Evolutionary conservation across 2,888 invertebrate genomes (phyloP), one percentile per base, ranked within the genome.

Genomic region (Tenthredo scrophulariae): DNA sequence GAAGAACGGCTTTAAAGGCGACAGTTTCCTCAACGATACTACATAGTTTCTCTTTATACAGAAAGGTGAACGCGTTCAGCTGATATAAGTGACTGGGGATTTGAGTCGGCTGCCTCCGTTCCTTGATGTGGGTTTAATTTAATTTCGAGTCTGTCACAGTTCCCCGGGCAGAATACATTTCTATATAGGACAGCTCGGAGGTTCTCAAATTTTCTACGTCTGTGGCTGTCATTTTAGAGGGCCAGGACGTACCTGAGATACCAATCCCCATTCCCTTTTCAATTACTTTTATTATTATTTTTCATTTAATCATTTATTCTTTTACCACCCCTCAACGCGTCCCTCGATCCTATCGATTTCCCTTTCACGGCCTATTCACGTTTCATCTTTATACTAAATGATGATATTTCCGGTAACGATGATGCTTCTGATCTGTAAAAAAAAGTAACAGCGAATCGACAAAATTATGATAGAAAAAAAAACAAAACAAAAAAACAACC

Each of bases 81-180:
- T 77, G 77, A 77, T 77, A 77, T 77, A 46, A 77, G 77, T 77
- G 46, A 77, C 77, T 50, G 9, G 77, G 77, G 75, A 77, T 77
- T 77, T 77, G 46, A n/a, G 75, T 26, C n/a, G 22, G n/a, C 43
- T 43, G 43, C 54, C 50, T 54, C 77, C 50, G 46, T 77, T 50
- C 40, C 54, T 77, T 77, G 77, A 77, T 50, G 46, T 77, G 77
- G 77, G 77, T 77, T 77, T 29, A 77, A 77, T 77, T 77, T 54
- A 77, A 77, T 77, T 77, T 77, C 77, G 33, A 77, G 29, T 77
- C 77, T 54, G 77, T 77, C 77, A 77, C 77, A 50, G 29, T 77
- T 77, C 77, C 54, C 77, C 40, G 50, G 77, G 40, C 77, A 77
- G 77, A 77, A 29, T 46, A 77, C 50, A 54, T 77, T 29, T 29